A percentile compares a stretch with the other conserved stretches of the same genome.
phyloP scores from a whole-genome alignment of 2,797 vertebrate species.

The Bryconaethiops microstoma region DNA sequence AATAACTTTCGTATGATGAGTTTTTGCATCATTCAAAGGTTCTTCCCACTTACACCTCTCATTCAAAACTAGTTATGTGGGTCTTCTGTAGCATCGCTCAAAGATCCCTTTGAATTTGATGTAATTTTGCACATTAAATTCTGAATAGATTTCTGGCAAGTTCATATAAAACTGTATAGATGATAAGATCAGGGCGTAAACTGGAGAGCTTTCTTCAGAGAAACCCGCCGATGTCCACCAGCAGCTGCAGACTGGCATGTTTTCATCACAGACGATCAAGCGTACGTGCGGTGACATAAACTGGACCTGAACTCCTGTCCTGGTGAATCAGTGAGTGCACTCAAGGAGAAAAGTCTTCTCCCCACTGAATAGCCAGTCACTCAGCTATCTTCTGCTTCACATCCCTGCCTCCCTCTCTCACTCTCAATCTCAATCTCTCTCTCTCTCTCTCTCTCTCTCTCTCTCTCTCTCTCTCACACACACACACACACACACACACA shows the following conservation, averaged over 20 bases:
- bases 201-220: neutral
- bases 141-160: neutral
- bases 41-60: too few relatives aligned
- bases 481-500: neutral
- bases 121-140: slow-evolving; percentile 19
- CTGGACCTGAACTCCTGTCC: slow-evolving; percentile 78
- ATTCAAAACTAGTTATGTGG: too few relatives aligned
- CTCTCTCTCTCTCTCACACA: neutral
- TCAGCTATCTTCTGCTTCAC: slow-evolving; percentile 43
- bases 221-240: slow-evolving; percentile 61
- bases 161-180: neutral
- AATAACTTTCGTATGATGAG: too few relatives aligned
- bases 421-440: neutral
- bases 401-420: slow-evolving; percentile 21
- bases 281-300: slow-evolving; percentile 72
- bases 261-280: slow-evolving; percentile 72
- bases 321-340: slow-evolving; percentile 69
- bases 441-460: neutral
- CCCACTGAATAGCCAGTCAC: slow-evolving; percentile 65
- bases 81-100: too few relatives aligned
- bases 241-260: slow-evolving; percentile 73
- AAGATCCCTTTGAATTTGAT: too few relatives aligned
- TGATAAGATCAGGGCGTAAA: neutral
- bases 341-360: slow-evolving; percentile 71
- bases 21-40: too few relatives aligned